A percentile compares a stretch with the other conserved stretches of the same genome.
Evolutionary conservation across 1,140 invertebrate genomes (phyloP).

Genomic region (Gonatopus flavifemur): DNA sequence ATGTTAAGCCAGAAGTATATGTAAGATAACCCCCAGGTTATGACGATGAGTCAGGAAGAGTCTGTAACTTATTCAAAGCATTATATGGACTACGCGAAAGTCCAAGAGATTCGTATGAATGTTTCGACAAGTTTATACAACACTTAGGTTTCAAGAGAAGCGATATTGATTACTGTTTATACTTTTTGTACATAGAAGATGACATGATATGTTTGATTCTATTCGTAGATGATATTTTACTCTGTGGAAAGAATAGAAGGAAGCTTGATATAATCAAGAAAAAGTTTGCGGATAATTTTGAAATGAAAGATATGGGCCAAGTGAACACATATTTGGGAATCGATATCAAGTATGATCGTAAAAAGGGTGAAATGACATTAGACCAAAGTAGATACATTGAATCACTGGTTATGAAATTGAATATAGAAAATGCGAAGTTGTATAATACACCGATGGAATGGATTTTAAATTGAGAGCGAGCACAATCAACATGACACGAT

Average conservation of each 20-base stretch:
- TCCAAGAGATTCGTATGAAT: constrained; percentile 24
- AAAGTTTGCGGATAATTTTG: constrained; percentile 33
- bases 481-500: not conserved
- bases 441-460: constrained; percentile 45
- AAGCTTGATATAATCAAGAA: constrained; percentile 33
- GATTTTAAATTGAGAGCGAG: constrained; percentile 36
- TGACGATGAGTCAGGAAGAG: not conserved
- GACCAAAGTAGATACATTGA: constrained; percentile 48
- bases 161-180: not conserved
- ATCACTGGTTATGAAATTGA: constrained; percentile 41
- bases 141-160: not conserved
- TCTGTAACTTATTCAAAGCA: not conserved
- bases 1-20: not conserved
- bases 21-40: not conserved
- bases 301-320: constrained; percentile 25
- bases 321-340: constrained; percentile 24
- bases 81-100: constrained; percentile 1
- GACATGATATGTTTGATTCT: not conserved
- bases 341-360: constrained; percentile 38
- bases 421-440: constrained; percentile 27
- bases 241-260: constrained; percentile 17
- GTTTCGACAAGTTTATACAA: constrained; percentile 8
- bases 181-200: not conserved
- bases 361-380: constrained; percentile 32
- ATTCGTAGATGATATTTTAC: constrained; percentile 16